These are phyloP conservation scores for Lethenteron camtschaticum DNA, from an alignment of 2,113 vertebrate genomes.

Conservation along the genomic window DNA sequence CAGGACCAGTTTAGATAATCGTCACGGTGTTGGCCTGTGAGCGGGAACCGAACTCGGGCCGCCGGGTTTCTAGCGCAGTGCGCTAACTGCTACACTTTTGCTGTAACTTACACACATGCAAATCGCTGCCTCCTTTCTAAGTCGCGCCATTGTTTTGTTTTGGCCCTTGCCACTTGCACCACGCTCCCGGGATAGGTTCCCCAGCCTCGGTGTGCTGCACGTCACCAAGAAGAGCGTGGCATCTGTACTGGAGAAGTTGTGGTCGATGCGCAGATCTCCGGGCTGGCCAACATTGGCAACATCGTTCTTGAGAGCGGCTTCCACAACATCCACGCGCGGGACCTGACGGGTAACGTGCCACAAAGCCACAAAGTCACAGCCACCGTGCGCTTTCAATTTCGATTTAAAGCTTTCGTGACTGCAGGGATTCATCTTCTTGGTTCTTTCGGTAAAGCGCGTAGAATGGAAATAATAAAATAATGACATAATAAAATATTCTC, in stretches of 20 bases:
- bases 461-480: too few relatives aligned
- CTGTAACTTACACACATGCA: conserved; percentile 13
- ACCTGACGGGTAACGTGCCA: too few relatives aligned
- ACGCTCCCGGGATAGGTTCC: conserved; percentile 36
- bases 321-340: too few relatives aligned
- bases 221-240: conserved; percentile 94
- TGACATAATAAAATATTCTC: too few relatives aligned
- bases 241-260: conserved; percentile 68
- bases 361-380: too few relatives aligned
- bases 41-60: background rate
- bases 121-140: conserved; percentile 8
- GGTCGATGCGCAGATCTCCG: conserved; percentile 40
- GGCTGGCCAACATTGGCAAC: too few relatives aligned
- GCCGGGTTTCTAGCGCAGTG: background rate
- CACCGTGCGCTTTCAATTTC: too few relatives aligned
- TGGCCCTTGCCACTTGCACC: background rate
- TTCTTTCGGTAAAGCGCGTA: too few relatives aligned
- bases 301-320: too few relatives aligned
- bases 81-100: conserved; percentile 6
- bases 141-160: background rate
- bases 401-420: too few relatives aligned
- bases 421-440: too few relatives aligned
- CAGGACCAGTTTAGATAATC: conserved; percentile 9
- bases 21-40: conserved; percentile 9
- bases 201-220: conserved; percentile 84